Evolutionary conservation across 2,113 vertebrate species (phyloP), one percentile per base, ranked within the genome.

Genomic region (Mustelus asterias): DNA sequence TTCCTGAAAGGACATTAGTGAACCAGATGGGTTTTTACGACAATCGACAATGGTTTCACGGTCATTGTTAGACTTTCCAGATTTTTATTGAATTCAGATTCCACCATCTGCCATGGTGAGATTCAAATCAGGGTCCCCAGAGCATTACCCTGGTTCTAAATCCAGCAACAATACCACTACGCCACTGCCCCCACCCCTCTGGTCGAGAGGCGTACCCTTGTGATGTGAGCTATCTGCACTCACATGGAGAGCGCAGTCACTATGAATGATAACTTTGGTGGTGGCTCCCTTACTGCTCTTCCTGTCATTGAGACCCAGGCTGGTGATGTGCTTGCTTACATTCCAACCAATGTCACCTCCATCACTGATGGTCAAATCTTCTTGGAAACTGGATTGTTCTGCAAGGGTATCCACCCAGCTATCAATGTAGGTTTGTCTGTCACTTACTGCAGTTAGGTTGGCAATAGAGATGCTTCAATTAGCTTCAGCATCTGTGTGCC

Each of bases 221-320:
- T 1, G 99, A 99, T 37, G 99, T 99, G 95, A 99, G 99, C 98
- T 99, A 99, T 97, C 98, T 99, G 89, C 99, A 99, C 97, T 99
- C 99, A 2, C 99, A 99, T 99, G 96, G 99, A 99, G 97, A 99
- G 99, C 97, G 99, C 99, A 0, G 99, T 99, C 96, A 99, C 99
- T 96, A 99, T 99, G 99, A 99, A 99, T 0, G 99, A 99, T 96
- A 97, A 99, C 96, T 99, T 99, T 0, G 99, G 99, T 0, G 99
- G 99, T 0, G 99, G 99, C 90, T 99, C 99, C 95, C 97, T 99
- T 96, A 99, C 99, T 0, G 99, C 99, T 76, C 97, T 99, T n/a
- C 99, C 99, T 0, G 99, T 99, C 96, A 99, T 99, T 0, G 99
- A 99, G 96, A 99, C 99, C n/a, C 99, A 99, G 97, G 99, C 99